These are phyloP conservation scores for Lasioglossum leucozonium DNA, from an alignment of 2,888 invertebrate genomes.

Conservation along the genomic window DNA sequence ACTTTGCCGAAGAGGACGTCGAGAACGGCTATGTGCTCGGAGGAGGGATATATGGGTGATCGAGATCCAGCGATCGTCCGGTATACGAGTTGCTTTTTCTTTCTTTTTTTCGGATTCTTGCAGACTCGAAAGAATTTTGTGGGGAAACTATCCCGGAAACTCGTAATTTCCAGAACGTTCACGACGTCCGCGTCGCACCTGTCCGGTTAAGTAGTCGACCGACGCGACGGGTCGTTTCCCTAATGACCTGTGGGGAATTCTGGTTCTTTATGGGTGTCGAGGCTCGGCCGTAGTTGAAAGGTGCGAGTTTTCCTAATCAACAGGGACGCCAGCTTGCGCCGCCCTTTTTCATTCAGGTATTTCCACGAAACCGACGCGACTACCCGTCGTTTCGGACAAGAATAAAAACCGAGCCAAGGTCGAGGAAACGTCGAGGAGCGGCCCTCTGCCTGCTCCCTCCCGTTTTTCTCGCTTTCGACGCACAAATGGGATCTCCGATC, in stretches of 20 bases:
- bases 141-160: neutral
- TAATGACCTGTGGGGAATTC: slow-evolving; percentile 41
- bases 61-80: neutral
- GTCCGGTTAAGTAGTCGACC: slow-evolving; percentile 19
- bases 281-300: slow-evolving; percentile 22
- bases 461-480: slow-evolving; percentile 44
- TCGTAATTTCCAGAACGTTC: slow-evolving; percentile 11
- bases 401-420: slow-evolving; percentile 38
- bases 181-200: slow-evolving; percentile 9
- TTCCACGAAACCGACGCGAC: slow-evolving; percentile 27
- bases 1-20: neutral
- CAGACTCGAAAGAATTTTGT: neutral
- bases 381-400: slow-evolving; percentile 5
- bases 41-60: neutral
- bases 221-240: slow-evolving; percentile 14
- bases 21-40: neutral
- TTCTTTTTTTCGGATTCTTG: neutral
- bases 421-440: slow-evolving; percentile 42
- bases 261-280: slow-evolving; percentile 25
- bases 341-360: slow-evolving; percentile 70
- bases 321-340: slow-evolving; percentile 61
- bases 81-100: neutral
- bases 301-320: slow-evolving; percentile 59
- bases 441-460: slow-evolving; percentile 7
- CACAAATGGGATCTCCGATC: slow-evolving; percentile 40